Evolutionary conservation across 2,113 vertebrate species (phyloP), one percentile per base, ranked within the genome.

Genomic region (Sinocyclocheilus anshuiensis): DNA sequence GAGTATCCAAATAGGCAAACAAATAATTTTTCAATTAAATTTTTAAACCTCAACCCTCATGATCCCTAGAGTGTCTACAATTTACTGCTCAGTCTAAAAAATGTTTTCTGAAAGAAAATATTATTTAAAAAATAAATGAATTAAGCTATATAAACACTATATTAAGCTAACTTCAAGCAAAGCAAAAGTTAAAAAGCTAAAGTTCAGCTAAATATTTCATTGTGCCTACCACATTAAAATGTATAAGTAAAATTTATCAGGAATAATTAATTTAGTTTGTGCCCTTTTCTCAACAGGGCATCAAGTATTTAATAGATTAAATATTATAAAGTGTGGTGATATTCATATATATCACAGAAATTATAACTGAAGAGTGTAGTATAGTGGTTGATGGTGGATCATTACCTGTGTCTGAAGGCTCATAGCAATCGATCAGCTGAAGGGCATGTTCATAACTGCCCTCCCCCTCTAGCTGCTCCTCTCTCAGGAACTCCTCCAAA

Each of bases 321-420:
- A 36, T 36, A 36, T 36, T 36, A 36, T 6, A 36, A 36, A 36
- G 5, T 36, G 36, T 36, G 36, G 36, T 36, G 36, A 36, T 39
- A 22, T 59, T 20, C 1, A 79, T 39, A 39, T 29, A 15, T 22
- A 55, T 26, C 24, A 55, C 2, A 75, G 65, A 50, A 50, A 26
- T 48, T 5, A 26, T 26, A 16, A 45, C 13, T 45, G 24, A 57
- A 50, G 26, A 69, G 65, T 33, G 7, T 33, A 29, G 63, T 29
- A 67, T 26, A 76, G 29, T 84, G 12, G 33, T 63, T 2, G 16
- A 39, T 53, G 1, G 6, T 59, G 6, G 6, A 36, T 39, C 29
- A 42, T 55, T 93, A 99, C 98, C 97, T 6, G 94, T 95, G 36
- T 97, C 96, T 0, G 97, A 98, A 0, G 97, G 97, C 77, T 99